Evolutionary conservation across 2,888 invertebrate genomes (phyloP).

Genomic region (Ephialtes manifestator): DNA sequence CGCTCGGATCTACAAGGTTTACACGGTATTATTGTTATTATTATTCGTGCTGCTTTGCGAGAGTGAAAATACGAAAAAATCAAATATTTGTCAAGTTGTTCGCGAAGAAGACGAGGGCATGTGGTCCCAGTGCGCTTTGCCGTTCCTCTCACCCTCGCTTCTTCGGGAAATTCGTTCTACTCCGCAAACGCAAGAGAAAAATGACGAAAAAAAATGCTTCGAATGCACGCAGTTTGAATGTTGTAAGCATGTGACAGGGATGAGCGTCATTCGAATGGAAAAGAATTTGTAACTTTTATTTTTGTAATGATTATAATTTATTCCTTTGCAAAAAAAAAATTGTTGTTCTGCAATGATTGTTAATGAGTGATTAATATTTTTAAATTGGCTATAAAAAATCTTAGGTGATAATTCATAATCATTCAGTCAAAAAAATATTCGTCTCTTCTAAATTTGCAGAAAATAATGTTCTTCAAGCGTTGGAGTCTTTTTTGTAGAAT

Average conservation of each 20-base stretch:
- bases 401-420: too few species aligned
- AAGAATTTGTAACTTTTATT: too few species aligned
- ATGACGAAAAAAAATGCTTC: slow-evolving; percentile 54
- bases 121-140: slow-evolving; percentile 9
- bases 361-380: too few species aligned
- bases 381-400: too few species aligned
- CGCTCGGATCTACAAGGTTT: slow-evolving; percentile 56
- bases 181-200: slow-evolving; percentile 32
- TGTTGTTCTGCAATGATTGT: too few species aligned
- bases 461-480: too few species aligned
- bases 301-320: too few species aligned
- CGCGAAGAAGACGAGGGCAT: slow-evolving; percentile 25
- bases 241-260: slow-evolving; percentile 43
- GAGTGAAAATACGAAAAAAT: not conserved
- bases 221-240: slow-evolving; percentile 30
- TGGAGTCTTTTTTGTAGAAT: too few species aligned
- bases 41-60: slow-evolving; percentile 37
- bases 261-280: too few species aligned
- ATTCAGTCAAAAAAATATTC: too few species aligned
- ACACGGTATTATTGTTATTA: slow-evolving; percentile 39
- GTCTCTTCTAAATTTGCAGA: too few species aligned
- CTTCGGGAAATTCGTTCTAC: slow-evolving; percentile 35
- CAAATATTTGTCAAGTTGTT: slow-evolving; percentile 13
- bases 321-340: too few species aligned
- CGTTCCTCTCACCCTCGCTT: slow-evolving; percentile 40